A percentile compares a stretch with the other conserved stretches of the same genome.
Evolutionary conservation across 2,888 invertebrate species (phyloP).

Genomic region (Nasonia oneida): DNA sequence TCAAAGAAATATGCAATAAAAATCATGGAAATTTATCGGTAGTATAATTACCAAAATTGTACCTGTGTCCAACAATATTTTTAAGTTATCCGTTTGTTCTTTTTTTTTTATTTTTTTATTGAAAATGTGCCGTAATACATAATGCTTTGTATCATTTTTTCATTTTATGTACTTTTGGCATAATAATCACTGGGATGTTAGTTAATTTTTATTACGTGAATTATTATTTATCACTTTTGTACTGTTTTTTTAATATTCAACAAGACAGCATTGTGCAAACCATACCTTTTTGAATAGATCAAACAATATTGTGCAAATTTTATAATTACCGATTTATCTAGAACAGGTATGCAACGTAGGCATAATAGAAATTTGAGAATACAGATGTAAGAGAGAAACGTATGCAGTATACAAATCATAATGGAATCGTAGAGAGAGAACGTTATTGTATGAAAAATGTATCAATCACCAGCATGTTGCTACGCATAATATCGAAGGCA

Average conservation of each 20-base stretch:
- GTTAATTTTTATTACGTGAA: slow-evolving; percentile 21
- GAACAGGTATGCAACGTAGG: slow-evolving; percentile 41
- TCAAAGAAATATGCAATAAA: slow-evolving; percentile 32
- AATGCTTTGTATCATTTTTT: slow-evolving; percentile 47
- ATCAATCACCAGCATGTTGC: slow-evolving; percentile 31
- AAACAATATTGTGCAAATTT: slow-evolving; percentile 34
- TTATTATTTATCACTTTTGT: slow-evolving; percentile 27
- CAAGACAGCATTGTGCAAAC: slow-evolving; percentile 2
- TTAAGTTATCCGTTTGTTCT: slow-evolving; percentile 54
- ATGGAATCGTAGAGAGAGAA: slow-evolving; percentile 44
- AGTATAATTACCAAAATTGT: slow-evolving; percentile 54
- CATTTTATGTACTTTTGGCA: slow-evolving; percentile 47
- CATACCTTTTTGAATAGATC: slow-evolving; percentile 19
- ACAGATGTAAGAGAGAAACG: slow-evolving; percentile 24
- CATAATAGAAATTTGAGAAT: slow-evolving; percentile 46
- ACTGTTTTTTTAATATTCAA: slow-evolving; percentile 43
- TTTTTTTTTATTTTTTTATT: slow-evolving; percentile 51
- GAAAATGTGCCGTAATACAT: slow-evolving; percentile 53
- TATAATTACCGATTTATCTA: slow-evolving; percentile 41
- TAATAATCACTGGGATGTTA: slow-evolving; percentile 48
- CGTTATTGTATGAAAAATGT: slow-evolving; percentile 44
- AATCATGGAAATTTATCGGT: slow-evolving; percentile 39
- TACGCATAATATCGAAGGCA: slow-evolving; percentile 52
- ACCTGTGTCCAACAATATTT: slow-evolving; percentile 43
- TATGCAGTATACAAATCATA: slow-evolving; percentile 19